Base-by-base conservation (phyloP, 2,888 invertebrate species). In the Macaria liturata region DNA sequence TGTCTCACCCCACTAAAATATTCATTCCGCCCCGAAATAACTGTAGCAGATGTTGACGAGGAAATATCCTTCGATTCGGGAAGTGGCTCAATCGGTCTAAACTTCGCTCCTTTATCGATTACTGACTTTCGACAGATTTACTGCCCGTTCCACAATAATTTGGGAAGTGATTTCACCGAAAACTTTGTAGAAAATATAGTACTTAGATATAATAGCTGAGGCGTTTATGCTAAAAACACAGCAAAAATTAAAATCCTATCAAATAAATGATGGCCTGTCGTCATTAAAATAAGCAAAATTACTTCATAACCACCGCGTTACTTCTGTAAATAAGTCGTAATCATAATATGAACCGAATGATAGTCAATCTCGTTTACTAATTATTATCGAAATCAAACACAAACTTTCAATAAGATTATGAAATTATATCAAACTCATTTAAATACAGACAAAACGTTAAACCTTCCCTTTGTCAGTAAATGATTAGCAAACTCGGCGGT, bases 1-100 rank as follows among this genome's bases (percentile, higher is more conserved):
- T 20, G 20, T 58, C 59, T 64, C 57, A 49, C 51, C 54, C 57
- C 65, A 71, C 59, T 81, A 63, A 78, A 82, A 78, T 81, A 82
- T 83, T 82, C 71, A 80, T 71, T 70, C 43, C 46, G 44, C 45
- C 40, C 54, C 32, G 57, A 57, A 65, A 62, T 65, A 62, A 57
- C 57, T 56, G 55, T 51, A 57, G 55, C 57, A 65, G 57, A 64
- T 59, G 67, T 62, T 62, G 63, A 64, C 65, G 62, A 56, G 54
- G 50, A 67, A 69, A 68, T 65, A 68, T 73, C 61, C 67, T 70
- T 73, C 66, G 62, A 56, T 66, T 69, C 53, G 62, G 54, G 61
- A 71, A 71, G 57, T 68, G 56, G 62, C 55, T 65, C 63, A 64
- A 58, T 57, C 53, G 63, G 53, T 65, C 63, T 59, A 57, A 68